phyloP scores from a whole-genome alignment of 1,140 invertebrate species.

The Megathymus violae region DNA sequence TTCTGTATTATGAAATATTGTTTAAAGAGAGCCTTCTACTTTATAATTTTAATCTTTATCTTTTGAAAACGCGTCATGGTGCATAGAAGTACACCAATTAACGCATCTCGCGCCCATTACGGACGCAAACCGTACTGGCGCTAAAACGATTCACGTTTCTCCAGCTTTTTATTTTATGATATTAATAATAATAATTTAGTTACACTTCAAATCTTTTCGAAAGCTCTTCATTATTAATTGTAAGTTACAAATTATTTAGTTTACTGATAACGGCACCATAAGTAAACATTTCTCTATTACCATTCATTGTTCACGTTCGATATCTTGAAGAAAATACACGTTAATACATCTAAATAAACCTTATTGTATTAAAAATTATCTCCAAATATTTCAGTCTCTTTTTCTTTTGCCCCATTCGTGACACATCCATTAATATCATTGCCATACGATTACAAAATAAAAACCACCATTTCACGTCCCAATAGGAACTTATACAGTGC shows the following conservation, averaged over 20 bases:
- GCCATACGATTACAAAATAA: not conserved
- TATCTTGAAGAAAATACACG: too few species aligned
- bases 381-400: not conserved
- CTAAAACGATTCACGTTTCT: slow-evolving; percentile 53
- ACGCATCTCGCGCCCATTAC: slow-evolving; percentile 65
- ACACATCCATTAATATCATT: not conserved
- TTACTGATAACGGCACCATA: too few species aligned
- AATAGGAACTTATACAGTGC: slow-evolving; percentile 3
- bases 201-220: not conserved
- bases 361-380: too few species aligned
- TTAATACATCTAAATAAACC: too few species aligned
- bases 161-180: too few species aligned
- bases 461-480: slow-evolving; percentile 5
- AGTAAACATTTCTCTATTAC: too few species aligned
- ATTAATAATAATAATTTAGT: not conserved
- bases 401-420: not conserved
- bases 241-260: too few species aligned
- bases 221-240: too few species aligned
- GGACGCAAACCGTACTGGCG: slow-evolving; percentile 55
- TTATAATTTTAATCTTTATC: slow-evolving; percentile 49
- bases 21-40: slow-evolving; percentile 27
- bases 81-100: slow-evolving; percentile 74
- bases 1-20: too few species aligned
- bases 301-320: too few species aligned
- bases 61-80: slow-evolving; percentile 60